A percentile compares a stretch with the other conserved stretches of the same genome.
Evolutionary conservation across 2,888 invertebrate genomes (phyloP).

Genomic region (Andricus curvator): DNA sequence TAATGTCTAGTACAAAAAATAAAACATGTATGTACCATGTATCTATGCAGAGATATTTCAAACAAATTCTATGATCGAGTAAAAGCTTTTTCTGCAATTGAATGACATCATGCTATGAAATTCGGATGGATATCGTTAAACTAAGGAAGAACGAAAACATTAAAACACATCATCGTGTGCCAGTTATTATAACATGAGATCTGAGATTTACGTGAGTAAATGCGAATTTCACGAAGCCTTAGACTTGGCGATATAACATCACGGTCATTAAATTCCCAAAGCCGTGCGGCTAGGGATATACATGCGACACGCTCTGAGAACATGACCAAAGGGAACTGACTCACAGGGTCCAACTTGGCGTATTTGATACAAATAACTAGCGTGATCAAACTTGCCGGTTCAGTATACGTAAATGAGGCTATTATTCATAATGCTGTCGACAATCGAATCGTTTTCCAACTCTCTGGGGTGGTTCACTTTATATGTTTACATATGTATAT

Average conservation of each 20-base stretch:
- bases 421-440: slow-evolving; percentile 43
- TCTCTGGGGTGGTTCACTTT: slow-evolving; percentile 9
- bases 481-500: not conserved
- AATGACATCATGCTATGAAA: not conserved
- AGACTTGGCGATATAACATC: not conserved
- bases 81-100: not conserved
- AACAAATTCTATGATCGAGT: not conserved
- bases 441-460: slow-evolving; percentile 40
- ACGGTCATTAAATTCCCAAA: not conserved
- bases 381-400: slow-evolving; percentile 11
- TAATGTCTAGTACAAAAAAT: slow-evolving; percentile 17
- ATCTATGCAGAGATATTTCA: not conserved
- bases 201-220: slow-evolving; percentile 4
- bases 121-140: not conserved
- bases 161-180: no score
- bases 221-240: slow-evolving; percentile 7
- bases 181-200: not conserved
- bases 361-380: slow-evolving; percentile 33
- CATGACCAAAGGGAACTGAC: slow-evolving; percentile 1
- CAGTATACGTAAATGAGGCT: slow-evolving; percentile 29
- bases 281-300: not conserved
- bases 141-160: no score
- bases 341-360: slow-evolving; percentile 19
- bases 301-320: slow-evolving; percentile 3
- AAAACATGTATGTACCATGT: not conserved